Conservation (phyloP, 2,888 invertebrate genomes). For the Orthosia cruda region DNA sequence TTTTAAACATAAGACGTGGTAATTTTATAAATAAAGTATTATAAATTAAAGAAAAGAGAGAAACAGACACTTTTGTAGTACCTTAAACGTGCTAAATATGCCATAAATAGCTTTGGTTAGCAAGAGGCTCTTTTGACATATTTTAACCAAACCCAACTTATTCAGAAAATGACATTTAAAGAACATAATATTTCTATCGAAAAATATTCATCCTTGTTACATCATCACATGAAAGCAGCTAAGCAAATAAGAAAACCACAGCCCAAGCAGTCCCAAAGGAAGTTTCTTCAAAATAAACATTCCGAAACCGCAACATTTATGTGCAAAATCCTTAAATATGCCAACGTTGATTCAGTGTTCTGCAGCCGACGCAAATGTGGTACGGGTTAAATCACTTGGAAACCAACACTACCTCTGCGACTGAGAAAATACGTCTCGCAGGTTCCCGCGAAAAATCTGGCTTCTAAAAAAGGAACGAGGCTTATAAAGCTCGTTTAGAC, state of each 20-base stretch:
- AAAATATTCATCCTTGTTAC: neutral
- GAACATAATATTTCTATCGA: too few relatives aligned
- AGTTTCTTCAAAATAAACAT: constrained; percentile 36
- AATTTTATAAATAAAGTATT: too few relatives aligned
- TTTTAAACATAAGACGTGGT: too few relatives aligned
- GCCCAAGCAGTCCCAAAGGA: constrained; percentile 14
- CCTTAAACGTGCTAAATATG: too few relatives aligned
- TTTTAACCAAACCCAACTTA: neutral
- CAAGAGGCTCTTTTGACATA: neutral
- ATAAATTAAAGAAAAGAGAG: too few relatives aligned
- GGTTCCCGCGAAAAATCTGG: constrained; percentile 10
- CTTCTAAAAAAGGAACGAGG: constrained; percentile 12
- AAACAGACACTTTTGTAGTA: too few relatives aligned
- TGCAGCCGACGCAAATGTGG: constrained; percentile 68
- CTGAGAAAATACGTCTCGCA: constrained; percentile 57
- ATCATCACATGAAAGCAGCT: neutral
- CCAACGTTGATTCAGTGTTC: constrained; percentile 65
- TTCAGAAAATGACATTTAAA: too few relatives aligned
- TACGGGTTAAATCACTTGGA: constrained; percentile 75
- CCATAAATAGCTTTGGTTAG: too few relatives aligned
- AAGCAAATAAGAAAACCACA: constrained; percentile 12
- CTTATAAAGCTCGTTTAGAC: constrained; percentile 3
- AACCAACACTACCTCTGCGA: constrained; percentile 69
- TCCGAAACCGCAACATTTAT: constrained; percentile 53
- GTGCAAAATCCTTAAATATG: constrained; percentile 60